Conservation (phyloP, 2,797 vertebrate genomes). For the Psittacula echo region DNA sequence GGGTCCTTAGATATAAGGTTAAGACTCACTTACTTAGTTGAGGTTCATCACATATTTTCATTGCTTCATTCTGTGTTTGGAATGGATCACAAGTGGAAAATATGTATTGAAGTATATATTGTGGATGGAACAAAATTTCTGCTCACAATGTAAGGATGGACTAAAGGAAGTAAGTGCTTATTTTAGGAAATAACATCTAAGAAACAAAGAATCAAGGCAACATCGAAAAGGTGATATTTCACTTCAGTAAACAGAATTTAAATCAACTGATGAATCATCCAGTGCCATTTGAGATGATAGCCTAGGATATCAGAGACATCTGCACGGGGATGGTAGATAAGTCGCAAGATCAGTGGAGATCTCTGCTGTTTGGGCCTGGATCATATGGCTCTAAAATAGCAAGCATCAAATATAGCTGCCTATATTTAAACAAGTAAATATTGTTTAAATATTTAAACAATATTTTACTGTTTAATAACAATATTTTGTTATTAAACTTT, state of each 20-base stretch:
- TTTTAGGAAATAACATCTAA: neutral
- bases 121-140: neutral
- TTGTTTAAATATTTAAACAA: neutral
- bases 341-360: neutral
- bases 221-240: neutral
- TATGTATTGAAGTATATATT: neutral
- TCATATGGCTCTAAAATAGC: neutral
- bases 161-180: neutral
- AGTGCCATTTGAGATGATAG: neutral
- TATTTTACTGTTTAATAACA: neutral
- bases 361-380: neutral
- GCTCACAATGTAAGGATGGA: neutral
- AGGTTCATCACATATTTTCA: neutral
- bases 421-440: neutral
- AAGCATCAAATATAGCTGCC: neutral
- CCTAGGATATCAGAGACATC: neutral
- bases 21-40: neutral
- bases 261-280: neutral
- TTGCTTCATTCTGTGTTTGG: neutral
- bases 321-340: neutral
- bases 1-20: neutral
- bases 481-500: neutral
- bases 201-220: neutral
- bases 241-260: neutral
- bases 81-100: neutral